phyloP scores from a whole-genome alignment of 2,113 vertebrate genomes.

The Amphilophus citrinellus region DNA sequence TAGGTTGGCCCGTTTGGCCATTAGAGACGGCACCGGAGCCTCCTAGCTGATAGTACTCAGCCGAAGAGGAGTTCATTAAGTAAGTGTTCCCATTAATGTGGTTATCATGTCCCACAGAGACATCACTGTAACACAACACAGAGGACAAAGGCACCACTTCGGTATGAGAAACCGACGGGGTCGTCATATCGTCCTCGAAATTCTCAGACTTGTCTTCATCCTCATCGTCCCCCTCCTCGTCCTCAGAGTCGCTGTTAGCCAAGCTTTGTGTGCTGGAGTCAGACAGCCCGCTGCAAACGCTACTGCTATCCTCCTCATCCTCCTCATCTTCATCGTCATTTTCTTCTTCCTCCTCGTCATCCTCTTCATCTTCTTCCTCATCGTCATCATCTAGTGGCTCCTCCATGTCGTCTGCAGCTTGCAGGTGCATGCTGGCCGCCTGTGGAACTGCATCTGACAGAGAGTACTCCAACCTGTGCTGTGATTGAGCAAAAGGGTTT shows the following conservation, averaged over 20 bases:
- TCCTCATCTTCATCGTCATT: constrained; percentile 88
- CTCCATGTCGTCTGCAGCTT: constrained; percentile 88
- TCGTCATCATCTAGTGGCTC: constrained; percentile 91
- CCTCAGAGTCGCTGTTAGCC: constrained; percentile 94
- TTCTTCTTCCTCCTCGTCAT: constrained; percentile 74
- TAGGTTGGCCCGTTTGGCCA: constrained; percentile 79
- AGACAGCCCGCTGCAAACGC: constrained; percentile 93
- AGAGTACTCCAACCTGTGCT: constrained; percentile 89
- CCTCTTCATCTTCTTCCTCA: constrained; percentile 82
- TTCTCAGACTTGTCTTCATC: constrained; percentile 86
- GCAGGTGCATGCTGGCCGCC: constrained; percentile 88
- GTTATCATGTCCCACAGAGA: constrained; percentile 85
- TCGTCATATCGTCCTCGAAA: constrained; percentile 82
- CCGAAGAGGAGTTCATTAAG: constrained; percentile 87
- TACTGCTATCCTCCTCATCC: constrained; percentile 94
- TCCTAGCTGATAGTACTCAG: constrained; percentile 94
- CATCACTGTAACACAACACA: constrained; percentile 91
- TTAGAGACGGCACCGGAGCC: constrained; percentile 81
- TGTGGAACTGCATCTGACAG: constrained; percentile 87
- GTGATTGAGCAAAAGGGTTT: constrained; percentile 83
- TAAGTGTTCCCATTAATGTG: constrained; percentile 89
- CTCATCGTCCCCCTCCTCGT: constrained; percentile 89
- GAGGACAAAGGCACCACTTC: constrained; percentile 89
- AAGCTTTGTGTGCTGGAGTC: constrained; percentile 98
- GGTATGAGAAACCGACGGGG: constrained; percentile 69